These are phyloP conservation scores for Hipparchia sbordonii DNA, from an alignment of 2,888 invertebrate species.

Conservation along the genomic window DNA sequence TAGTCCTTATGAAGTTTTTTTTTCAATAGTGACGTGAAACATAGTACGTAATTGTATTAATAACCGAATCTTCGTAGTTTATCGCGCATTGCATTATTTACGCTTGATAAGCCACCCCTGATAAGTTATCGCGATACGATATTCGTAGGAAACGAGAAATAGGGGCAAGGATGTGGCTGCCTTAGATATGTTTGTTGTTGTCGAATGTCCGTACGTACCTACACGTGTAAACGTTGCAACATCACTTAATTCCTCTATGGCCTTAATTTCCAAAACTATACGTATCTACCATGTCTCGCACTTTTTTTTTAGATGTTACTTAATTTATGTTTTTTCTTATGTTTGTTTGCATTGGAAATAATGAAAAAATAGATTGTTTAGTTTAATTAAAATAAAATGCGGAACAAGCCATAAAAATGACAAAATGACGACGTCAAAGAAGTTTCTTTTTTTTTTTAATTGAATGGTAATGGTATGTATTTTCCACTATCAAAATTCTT, in stretches of 20 bases:
- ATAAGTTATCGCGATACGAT: constrained; percentile 72
- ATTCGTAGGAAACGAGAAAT: constrained; percentile 76
- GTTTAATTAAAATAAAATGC: too few relatives aligned
- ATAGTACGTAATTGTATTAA: constrained; percentile 29
- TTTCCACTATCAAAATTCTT: too few relatives aligned
- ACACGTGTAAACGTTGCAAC: constrained; percentile 72
- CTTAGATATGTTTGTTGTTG: constrained; percentile 69
- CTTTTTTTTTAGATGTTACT: not conserved
- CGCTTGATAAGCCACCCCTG: constrained; percentile 72
- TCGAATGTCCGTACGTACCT: constrained; percentile 55
- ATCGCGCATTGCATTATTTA: constrained; percentile 58
- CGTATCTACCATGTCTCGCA: not conserved
- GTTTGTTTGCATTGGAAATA: too few relatives aligned
- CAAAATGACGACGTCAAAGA: too few relatives aligned
- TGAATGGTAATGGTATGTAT: too few relatives aligned
- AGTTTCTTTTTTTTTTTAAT: too few relatives aligned
- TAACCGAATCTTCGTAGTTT: constrained; percentile 43
- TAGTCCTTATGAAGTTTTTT: not conserved
- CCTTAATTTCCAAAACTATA: constrained; percentile 37
- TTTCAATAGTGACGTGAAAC: constrained; percentile 26
- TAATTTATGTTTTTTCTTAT: not conserved
- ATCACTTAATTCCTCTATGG: constrained; percentile 49
- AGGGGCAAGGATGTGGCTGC: constrained; percentile 75
- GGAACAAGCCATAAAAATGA: too few relatives aligned
- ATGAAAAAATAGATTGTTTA: too few relatives aligned